Conservation (phyloP, 1,140 invertebrate species). For the Galleria mellonella region DNA sequence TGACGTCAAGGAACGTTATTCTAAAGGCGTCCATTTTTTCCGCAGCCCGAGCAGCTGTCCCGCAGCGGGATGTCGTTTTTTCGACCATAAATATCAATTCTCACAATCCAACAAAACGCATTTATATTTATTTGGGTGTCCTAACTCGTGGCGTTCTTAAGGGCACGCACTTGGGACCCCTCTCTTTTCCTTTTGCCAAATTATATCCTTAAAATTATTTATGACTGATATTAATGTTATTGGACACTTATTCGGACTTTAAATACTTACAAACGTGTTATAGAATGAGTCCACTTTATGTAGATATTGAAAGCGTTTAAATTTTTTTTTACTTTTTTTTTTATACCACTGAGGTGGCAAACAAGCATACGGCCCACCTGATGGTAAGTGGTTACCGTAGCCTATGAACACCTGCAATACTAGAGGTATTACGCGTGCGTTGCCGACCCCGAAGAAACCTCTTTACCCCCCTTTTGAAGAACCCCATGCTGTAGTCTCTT, state of each 20-base stretch:
- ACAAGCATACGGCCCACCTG: no score
- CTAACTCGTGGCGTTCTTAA: conserved; percentile 25
- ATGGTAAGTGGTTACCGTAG: no score
- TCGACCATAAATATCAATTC: conserved; percentile 66
- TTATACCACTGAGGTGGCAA: no score
- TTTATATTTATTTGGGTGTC: conserved; percentile 62
- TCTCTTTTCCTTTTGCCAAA: conserved; percentile 33
- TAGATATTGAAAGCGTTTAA: no score
- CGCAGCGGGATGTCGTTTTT: conserved; percentile 51
- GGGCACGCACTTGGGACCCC: conserved; percentile 20
- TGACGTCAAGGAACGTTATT: conserved; percentile 12
- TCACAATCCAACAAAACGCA: conserved; percentile 48
- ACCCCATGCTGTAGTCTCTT: no score
- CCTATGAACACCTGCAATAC: no score
- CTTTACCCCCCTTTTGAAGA: no score
- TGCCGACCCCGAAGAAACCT: no score
- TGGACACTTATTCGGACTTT: not conserved
- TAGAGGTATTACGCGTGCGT: no score
- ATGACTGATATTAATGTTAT: conserved; percentile 1
- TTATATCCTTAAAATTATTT: conserved; percentile 13
- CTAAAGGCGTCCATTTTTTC: conserved; percentile 27
- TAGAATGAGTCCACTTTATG: no score
- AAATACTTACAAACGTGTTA: not conserved
- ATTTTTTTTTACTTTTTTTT: no score
- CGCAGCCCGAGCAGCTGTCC: conserved; percentile 34